These are phyloP conservation scores for Glaucomys volans DNA, from an alignment of 2,113 vertebrate species.

Conservation along the genomic window DNA sequence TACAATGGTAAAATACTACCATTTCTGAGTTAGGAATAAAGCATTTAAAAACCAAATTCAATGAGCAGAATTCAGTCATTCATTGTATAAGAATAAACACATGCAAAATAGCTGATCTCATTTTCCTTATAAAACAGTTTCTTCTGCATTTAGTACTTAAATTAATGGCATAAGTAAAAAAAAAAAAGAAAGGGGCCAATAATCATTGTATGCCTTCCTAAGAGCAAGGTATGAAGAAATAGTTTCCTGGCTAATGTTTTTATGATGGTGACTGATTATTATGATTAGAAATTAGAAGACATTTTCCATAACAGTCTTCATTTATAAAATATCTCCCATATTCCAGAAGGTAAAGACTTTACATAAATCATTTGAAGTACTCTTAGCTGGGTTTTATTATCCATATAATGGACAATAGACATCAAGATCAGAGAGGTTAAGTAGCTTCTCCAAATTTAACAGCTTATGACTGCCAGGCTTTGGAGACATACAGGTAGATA, in stretches of 20 bases:
- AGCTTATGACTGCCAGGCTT: not conserved
- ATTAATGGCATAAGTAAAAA: not conserved
- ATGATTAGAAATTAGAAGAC: slow-evolving; percentile 48
- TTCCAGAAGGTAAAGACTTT: not conserved
- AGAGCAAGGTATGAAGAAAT: not conserved
- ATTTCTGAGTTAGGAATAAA: slow-evolving; percentile 34
- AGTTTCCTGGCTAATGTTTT: not conserved
- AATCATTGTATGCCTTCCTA: not conserved
- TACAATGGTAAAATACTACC: not conserved
- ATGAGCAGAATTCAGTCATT: slow-evolving; percentile 8
- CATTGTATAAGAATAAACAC: slow-evolving; percentile 26
- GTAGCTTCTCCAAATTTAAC: not conserved
- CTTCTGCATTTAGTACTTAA: not conserved
- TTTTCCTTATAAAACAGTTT: not conserved
- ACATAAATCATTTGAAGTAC: slow-evolving; percentile 27
- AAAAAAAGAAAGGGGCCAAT: not conserved
- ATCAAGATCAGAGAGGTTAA: slow-evolving; percentile 69
- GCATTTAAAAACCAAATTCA: not conserved
- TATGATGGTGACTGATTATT: slow-evolving; percentile 47
- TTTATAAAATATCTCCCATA: not conserved
- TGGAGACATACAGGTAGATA: not conserved
- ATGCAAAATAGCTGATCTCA: not conserved
- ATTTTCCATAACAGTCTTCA: slow-evolving; percentile 50
- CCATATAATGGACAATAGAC: not conserved
- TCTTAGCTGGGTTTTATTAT: slow-evolving; percentile 41